Percentiles rank a stretch among this genome's conserved stretches.
phyloP scores from a whole-genome alignment of 2,888 invertebrate species.

The Polyommatus iphigenia region DNA sequence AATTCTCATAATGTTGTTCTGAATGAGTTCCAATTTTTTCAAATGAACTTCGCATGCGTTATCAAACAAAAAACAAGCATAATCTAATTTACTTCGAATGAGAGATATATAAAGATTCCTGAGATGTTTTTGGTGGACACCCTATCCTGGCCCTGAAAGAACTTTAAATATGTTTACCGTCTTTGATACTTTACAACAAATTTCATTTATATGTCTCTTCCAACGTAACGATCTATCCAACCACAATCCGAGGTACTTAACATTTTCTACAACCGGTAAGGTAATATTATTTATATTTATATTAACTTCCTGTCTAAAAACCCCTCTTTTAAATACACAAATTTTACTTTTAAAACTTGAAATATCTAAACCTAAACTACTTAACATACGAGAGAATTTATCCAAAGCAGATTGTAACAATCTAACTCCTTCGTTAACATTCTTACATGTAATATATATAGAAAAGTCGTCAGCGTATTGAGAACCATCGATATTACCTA shows the following conservation, averaged over 20 bases:
- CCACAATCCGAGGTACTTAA: slow-evolving; percentile 24
- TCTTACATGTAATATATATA: neutral
- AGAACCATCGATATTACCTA: no score
- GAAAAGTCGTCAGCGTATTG: no score
- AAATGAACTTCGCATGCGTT: slow-evolving; percentile 4
- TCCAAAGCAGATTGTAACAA: slow-evolving; percentile 1
- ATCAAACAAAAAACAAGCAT: slow-evolving; percentile 35
- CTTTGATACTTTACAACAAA: slow-evolving; percentile 32
- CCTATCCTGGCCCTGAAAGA: slow-evolving; percentile 37
- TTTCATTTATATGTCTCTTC: slow-evolving; percentile 29
- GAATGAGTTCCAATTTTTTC: no score
- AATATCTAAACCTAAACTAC: slow-evolving; percentile 10
- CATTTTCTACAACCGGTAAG: neutral
- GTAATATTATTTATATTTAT: neutral
- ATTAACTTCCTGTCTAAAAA: neutral
- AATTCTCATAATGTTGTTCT: no score
- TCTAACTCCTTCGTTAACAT: neutral
- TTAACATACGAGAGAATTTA: neutral
- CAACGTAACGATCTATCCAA: slow-evolving; percentile 18
- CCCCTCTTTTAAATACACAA: slow-evolving; percentile 29
- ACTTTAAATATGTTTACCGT: slow-evolving; percentile 37
- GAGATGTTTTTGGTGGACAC: slow-evolving; percentile 35
- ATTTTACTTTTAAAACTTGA: slow-evolving; percentile 22
- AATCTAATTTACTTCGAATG: slow-evolving; percentile 35
- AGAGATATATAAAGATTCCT: slow-evolving; percentile 34